Base-by-base conservation (phyloP, 2,888 invertebrate genomes). In the Alsophila aescularia region DNA sequence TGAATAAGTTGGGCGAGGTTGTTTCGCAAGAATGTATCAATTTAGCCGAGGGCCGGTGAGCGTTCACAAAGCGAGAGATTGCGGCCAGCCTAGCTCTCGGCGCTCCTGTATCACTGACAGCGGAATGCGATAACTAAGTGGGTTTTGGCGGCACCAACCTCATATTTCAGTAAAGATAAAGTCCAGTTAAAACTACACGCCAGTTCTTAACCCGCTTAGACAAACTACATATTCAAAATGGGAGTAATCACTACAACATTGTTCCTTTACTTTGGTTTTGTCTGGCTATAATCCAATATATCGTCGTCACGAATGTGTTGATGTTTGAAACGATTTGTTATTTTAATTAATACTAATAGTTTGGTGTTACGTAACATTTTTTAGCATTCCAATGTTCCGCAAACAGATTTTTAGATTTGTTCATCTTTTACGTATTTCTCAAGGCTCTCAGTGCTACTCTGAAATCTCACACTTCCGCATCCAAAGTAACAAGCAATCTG, bases 21-120 rank as follows among this genome's bases (percentile, higher is more conserved):
- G 81, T 89, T 89, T 88, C 86, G 87, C 87, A 88, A 88, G 82
- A 84, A 84, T 83, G 86, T 90, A 86, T 88, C 86, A 84, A 85
- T 89, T 86, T 85, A 83, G 83, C 81, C 77, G 83, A 86, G 86
- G 83, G 84, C 85, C 80, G 73, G 77, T 75, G 73, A 75, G 75
- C 79, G 78, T 73, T 76, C 75, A 81, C 82, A 79, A 81, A 82
- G 81, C 80, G 72, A 80, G 77, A 85, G 81, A 86, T 85, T 81
- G 83, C 78, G 82, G 77, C 73, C 78, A 68, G 69, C 70, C 76
- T 73, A 70, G 73, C 69, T 77, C 68, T 77, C 74, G 65, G 72
- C 79, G 83, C 84, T 87, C 86, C 87, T 85, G 87, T 87, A 85
- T 82, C 73, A 75, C 77, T 80, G 83, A 82, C 85, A 83, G 75